Evolutionary conservation across 1,140 invertebrate species (phyloP).

Genomic region (Dinoponera quadriceps): DNA sequence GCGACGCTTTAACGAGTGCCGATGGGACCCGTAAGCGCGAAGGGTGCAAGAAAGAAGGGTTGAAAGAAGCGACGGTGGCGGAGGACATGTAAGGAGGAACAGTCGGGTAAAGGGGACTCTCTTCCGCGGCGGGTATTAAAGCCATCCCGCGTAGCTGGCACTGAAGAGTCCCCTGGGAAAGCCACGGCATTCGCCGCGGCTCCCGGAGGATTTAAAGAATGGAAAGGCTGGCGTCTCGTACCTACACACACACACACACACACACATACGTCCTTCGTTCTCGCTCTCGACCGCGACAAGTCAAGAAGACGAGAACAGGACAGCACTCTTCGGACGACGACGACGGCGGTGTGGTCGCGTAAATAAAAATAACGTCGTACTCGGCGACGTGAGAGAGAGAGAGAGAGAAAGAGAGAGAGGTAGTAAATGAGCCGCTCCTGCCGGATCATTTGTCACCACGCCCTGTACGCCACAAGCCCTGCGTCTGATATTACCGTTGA

Average conservation of each 20-base stretch:
- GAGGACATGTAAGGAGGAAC: constrained; percentile 3
- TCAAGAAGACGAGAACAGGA: constrained; percentile 45
- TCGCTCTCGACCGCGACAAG: neutral
- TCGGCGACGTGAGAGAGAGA: too few species aligned
- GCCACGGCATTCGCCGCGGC: constrained; percentile 43
- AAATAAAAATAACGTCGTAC: constrained; percentile 61
- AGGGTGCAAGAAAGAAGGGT: constrained; percentile 29
- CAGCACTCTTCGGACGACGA: neutral
- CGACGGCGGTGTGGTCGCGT: constrained; percentile 10
- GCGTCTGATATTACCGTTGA: constrained; percentile 50
- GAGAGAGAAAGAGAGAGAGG: too few species aligned
- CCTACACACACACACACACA: neutral
- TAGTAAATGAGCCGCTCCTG: constrained; percentile 43
- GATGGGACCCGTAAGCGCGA: constrained; percentile 46
- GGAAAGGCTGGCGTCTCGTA: constrained; percentile 34
- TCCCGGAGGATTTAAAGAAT: constrained; percentile 52
- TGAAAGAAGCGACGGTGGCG: constrained; percentile 33
- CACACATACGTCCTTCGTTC: neutral
- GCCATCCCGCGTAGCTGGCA: constrained; percentile 52
- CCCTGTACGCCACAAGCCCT: constrained; percentile 16
- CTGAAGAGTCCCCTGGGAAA: constrained; percentile 55
- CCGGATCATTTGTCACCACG: constrained; percentile 51
- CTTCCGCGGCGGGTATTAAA: constrained; percentile 60
- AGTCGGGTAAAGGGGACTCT: constrained; percentile 31
- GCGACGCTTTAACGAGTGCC: constrained; percentile 55